phyloP scores from a whole-genome alignment of 2,888 invertebrate genomes.

The Camptogramma bilineatum region DNA sequence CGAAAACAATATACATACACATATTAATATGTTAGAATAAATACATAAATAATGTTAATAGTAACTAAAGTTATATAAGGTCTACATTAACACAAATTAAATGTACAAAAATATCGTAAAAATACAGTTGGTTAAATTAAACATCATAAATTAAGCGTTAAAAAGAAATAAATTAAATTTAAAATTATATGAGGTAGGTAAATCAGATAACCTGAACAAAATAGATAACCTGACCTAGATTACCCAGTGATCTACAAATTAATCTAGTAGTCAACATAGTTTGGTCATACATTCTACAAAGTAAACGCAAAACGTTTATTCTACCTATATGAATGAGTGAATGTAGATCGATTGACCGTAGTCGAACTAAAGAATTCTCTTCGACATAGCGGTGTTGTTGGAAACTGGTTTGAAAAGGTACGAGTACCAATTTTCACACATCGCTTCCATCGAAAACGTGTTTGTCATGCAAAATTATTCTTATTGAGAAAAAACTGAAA shows the following conservation, averaged over 20 bases:
- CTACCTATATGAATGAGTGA: constrained; percentile 28
- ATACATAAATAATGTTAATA: constrained; percentile 17
- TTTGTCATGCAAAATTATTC: neutral
- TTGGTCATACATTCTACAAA: constrained; percentile 2
- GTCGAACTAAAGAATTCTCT: constrained; percentile 73
- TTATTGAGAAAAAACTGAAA: neutral
- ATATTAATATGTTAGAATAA: constrained; percentile 60
- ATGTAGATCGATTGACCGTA: constrained; percentile 59
- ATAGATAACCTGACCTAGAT: constrained; percentile 17
- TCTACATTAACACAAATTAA: neutral
- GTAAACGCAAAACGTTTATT: constrained; percentile 5
- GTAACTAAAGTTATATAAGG: neutral
- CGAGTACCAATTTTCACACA: constrained; percentile 68
- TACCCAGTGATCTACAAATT: constrained; percentile 3
- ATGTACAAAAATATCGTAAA: neutral
- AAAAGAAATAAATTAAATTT: neutral
- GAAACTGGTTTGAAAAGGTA: constrained; percentile 75
- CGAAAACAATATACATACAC: constrained; percentile 82
- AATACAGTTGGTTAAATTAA: neutral
- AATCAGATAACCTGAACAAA: neutral
- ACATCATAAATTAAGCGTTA: neutral
- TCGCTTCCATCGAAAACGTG: constrained; percentile 34
- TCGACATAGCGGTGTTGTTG: constrained; percentile 72
- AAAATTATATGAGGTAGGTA: neutral
- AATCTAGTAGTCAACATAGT: neutral